Conservation (phyloP, 1,140 invertebrate species). For the Delia radicum region DNA sequence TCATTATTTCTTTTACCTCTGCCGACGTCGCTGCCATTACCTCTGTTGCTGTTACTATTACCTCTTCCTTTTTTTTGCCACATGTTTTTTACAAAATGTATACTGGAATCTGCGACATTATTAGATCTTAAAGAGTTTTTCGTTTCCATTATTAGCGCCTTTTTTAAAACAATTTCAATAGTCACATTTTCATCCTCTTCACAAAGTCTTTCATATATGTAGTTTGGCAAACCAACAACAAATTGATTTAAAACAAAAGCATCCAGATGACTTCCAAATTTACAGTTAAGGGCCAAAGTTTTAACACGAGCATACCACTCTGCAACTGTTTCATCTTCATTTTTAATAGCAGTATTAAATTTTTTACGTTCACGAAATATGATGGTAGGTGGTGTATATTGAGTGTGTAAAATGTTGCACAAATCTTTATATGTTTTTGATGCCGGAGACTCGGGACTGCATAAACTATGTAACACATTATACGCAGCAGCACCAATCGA, state of each 20-base stretch:
- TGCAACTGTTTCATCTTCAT: neutral
- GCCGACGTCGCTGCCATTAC: no score
- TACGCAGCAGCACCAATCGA: neutral
- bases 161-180: neutral
- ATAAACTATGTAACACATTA: conserved; percentile 9
- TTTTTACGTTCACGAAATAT: conserved; percentile 2
- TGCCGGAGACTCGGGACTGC: neutral
- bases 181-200: conserved; percentile 9
- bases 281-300: conserved; percentile 2
- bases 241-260: neutral
- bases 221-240: neutral
- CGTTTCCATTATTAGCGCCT: neutral
- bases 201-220: conserved; percentile 3
- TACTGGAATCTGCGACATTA: neutral
- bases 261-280: conserved; percentile 2
- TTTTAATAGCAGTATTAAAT: conserved; percentile 2
- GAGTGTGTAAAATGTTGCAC: conserved; percentile 1
- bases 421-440: conserved; percentile 2
- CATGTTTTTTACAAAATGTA: neutral
- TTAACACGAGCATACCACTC: conserved; percentile 12
- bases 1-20: neutral
- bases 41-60: neutral
- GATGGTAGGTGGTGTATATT: conserved; percentile 6
- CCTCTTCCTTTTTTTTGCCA: neutral
- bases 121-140: neutral